Conservation (phyloP, 1,140 invertebrate genomes). For the Drosophila elegans region DNA sequence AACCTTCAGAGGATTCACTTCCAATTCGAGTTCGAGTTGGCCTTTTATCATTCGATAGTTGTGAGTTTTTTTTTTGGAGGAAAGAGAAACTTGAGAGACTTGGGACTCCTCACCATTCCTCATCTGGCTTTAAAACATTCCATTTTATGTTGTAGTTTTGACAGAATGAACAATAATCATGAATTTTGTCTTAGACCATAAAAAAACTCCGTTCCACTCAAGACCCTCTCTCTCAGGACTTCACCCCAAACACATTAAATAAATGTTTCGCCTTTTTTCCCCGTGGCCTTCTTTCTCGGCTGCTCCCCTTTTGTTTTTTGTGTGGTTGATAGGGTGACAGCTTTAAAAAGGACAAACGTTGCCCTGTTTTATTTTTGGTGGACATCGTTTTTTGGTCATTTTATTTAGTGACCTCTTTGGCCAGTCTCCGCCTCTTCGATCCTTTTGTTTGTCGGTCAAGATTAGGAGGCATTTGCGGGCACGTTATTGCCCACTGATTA, state of each 20-base stretch:
- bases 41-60: slow-evolving; percentile 66
- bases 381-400: slow-evolving; percentile 60
- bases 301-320: slow-evolving; percentile 35
- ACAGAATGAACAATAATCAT: slow-evolving; percentile 83
- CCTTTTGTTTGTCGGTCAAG: slow-evolving; percentile 71
- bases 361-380: slow-evolving; percentile 49
- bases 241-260: slow-evolving; percentile 78
- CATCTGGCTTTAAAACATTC: slow-evolving; percentile 78
- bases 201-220: slow-evolving; percentile 44
- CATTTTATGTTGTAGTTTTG: slow-evolving; percentile 82
- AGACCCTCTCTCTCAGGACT: slow-evolving; percentile 36
- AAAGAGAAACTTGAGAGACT: slow-evolving; percentile 4
- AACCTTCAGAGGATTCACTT: slow-evolving; percentile 19
- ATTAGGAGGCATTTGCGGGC: slow-evolving; percentile 81
- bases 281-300: slow-evolving; percentile 50
- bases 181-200: slow-evolving; percentile 80
- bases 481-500: slow-evolving; percentile 83
- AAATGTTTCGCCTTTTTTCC: slow-evolving; percentile 77
- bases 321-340: slow-evolving; percentile 63
- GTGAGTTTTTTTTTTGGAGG: slow-evolving; percentile 26
- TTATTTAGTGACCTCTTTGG: slow-evolving; percentile 66
- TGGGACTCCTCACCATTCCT: slow-evolving; percentile 48
- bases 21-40: slow-evolving; percentile 31
- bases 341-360: slow-evolving; percentile 76
- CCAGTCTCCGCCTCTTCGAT: slow-evolving; percentile 26